phyloP scores from a whole-genome alignment of 2,888 invertebrate genomes.

The Limenitis camilla region DNA sequence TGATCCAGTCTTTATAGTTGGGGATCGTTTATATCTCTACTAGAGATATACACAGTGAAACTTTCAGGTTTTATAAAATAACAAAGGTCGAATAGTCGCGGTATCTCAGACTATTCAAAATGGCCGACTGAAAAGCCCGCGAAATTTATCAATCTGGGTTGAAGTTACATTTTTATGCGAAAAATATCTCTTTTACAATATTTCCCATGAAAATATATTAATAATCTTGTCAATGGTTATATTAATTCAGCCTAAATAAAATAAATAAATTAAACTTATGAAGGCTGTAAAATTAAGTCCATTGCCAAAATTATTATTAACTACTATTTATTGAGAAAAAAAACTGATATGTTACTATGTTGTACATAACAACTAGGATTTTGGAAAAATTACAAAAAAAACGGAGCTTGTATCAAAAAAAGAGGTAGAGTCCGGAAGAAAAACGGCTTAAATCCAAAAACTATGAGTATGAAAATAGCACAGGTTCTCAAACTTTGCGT shows the following conservation, averaged over 20 bases:
- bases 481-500: conserved; percentile 36
- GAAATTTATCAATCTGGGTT: conserved; percentile 18
- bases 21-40: too few relatives aligned
- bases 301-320: conserved; percentile 9
- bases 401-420: conserved; percentile 20
- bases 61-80: background rate
- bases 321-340: conserved; percentile 16
- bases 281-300: background rate
- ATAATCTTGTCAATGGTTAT: conserved; percentile 17
- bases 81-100: conserved; percentile 17
- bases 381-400: conserved; percentile 2
- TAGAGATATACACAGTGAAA: too few relatives aligned
- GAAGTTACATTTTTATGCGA: conserved; percentile 14
- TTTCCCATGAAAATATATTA: conserved; percentile 54
- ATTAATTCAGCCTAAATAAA: conserved; percentile 8
- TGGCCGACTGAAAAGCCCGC: conserved; percentile 36
- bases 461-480: conserved; percentile 29
- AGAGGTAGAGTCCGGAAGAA: conserved; percentile 43
- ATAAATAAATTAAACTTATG: background rate
- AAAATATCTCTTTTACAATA: conserved; percentile 30
- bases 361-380: conserved; percentile 41
- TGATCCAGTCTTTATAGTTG: too few relatives aligned
- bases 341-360: conserved; percentile 59
- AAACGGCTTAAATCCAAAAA: conserved; percentile 21
- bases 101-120: conserved; percentile 37